Conservation (phyloP, 1,140 invertebrate species). For the Zophobas morio region DNA sequence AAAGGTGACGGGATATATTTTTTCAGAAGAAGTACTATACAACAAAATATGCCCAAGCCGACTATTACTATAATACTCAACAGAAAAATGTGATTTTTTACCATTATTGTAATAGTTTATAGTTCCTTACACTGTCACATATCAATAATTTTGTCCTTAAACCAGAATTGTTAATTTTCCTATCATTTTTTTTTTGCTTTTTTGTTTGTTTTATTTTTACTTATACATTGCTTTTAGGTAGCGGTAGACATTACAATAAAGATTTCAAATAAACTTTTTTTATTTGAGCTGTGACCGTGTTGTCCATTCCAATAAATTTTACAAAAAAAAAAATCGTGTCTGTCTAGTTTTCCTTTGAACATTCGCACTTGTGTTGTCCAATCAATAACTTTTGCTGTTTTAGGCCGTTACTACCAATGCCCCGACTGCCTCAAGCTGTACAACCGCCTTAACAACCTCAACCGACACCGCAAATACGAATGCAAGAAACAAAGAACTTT, state of each 20-base stretch:
- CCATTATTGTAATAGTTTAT: conserved; percentile 56
- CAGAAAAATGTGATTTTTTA: conserved; percentile 57
- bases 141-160: conserved; percentile 47
- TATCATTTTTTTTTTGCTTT: conserved; percentile 46
- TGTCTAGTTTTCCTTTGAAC: no score
- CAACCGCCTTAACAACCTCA: conserved; percentile 71
- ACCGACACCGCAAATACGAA: conserved; percentile 75
- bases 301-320: conserved; percentile 7
- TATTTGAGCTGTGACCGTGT: conserved; percentile 30
- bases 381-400: neutral
- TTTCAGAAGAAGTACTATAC: conserved; percentile 35
- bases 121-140: conserved; percentile 54
- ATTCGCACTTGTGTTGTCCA: neutral
- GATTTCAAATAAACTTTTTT: conserved; percentile 47
- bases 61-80: conserved; percentile 56
- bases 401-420: neutral
- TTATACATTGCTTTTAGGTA: conserved; percentile 54
- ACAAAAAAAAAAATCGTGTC: no score
- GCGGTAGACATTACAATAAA: conserved; percentile 59
- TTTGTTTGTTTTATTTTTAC: conserved; percentile 54
- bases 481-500: conserved; percentile 70
- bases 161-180: conserved; percentile 40
- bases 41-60: conserved; percentile 46
- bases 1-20: conserved; percentile 52
- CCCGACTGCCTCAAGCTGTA: conserved; percentile 71